Evolutionary conservation across 30 jellyfish, hydroid and myxozoan genomes (phyloP), one percentile per base, ranked within the genome.

Genomic region (Cassiopea xamachana): DNA sequence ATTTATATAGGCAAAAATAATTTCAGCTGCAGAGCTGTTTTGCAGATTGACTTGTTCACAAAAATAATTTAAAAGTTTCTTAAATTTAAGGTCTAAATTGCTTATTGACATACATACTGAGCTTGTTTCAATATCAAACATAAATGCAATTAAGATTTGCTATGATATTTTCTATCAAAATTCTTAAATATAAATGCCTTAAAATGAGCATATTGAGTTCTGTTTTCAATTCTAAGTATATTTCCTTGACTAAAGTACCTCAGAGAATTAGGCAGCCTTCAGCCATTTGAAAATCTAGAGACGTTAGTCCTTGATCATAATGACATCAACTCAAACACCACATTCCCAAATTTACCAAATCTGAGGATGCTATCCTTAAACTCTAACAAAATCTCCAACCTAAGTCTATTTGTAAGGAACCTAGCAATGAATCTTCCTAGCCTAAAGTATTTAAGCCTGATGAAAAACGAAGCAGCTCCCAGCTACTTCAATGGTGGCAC

Each of bases 381-480:
- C 84, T 70, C 77, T 17, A 93, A 93, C 64, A 46, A 69, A 45
- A 84, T 93, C 48, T 18, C 74, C 58, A 93, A 93, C 60, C 69
- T 93, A 48, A 83, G 97, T 60, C 60, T 93, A 15, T 93, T 93
- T 64, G 69, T 93, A n/a, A 81, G 78, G 70, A 93, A 87, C 68
- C 77, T 93, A 47, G 75, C 96, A 44, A 62, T 79, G 50, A 80
- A 84, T 18, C 69, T 82, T 15, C 94, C 94, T 19, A 60, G 85
- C 3, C 67, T 93, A 82, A 85, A 73, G 68, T 89, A 55, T 50
- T 83, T 93, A 15, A 93, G 98, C 79, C 78, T 93, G 93, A 93
- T 93, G 98, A 93, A 93, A 70, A 93, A 93, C 60, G 95, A 79
- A 16, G 98, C 98, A 48, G 98, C 98, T 17, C 98, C 98, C 55